A percentile compares a stretch with the other conserved stretches of the same genome.
These are phyloP conservation scores for Sylvilagus floridanus DNA, from an alignment of 2,797 vertebrate genomes.

Conservation along the genomic window DNA sequence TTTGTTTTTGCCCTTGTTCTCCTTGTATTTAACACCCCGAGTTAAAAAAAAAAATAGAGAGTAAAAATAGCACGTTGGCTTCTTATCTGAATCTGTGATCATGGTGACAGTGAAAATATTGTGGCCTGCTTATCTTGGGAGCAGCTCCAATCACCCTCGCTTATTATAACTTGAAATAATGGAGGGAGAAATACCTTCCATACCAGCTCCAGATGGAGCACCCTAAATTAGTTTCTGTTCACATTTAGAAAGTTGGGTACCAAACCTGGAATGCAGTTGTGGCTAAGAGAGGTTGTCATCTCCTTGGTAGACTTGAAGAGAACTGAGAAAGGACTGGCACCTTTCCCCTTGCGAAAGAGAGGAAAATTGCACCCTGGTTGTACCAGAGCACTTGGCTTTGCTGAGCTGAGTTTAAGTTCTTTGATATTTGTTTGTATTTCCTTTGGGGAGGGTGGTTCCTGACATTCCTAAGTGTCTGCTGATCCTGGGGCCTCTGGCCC, in stretches of 20 bases:
- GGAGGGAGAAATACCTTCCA: slow-evolving; percentile 84
- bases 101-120: slow-evolving; percentile 89
- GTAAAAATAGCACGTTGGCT: slow-evolving; percentile 85
- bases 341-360: background rate
- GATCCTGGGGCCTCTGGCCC: background rate
- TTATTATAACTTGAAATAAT: slow-evolving; percentile 87
- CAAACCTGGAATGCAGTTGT: slow-evolving; percentile 83
- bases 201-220: slow-evolving; percentile 72
- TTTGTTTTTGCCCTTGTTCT: slow-evolving; percentile 81
- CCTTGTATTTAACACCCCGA: slow-evolving; percentile 82
- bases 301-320: slow-evolving; percentile 73
- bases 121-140: slow-evolving; percentile 85
- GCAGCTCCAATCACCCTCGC: slow-evolving; percentile 81
- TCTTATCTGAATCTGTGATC: slow-evolving; percentile 87
- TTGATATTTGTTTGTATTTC: slow-evolving; percentile 8
- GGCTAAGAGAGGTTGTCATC: slow-evolving; percentile 77
- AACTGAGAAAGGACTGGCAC: slow-evolving; percentile 16
- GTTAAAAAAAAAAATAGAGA: slow-evolving; percentile 72
- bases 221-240: slow-evolving; percentile 78
- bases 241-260: slow-evolving; percentile 82
- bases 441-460: background rate
- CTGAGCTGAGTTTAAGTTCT: background rate
- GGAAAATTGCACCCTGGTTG: slow-evolving; percentile 49
- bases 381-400: background rate
- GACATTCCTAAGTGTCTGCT: background rate